Base-by-base conservation (phyloP, 2,888 invertebrate species). In the Keiferia lycopersicella region DNA sequence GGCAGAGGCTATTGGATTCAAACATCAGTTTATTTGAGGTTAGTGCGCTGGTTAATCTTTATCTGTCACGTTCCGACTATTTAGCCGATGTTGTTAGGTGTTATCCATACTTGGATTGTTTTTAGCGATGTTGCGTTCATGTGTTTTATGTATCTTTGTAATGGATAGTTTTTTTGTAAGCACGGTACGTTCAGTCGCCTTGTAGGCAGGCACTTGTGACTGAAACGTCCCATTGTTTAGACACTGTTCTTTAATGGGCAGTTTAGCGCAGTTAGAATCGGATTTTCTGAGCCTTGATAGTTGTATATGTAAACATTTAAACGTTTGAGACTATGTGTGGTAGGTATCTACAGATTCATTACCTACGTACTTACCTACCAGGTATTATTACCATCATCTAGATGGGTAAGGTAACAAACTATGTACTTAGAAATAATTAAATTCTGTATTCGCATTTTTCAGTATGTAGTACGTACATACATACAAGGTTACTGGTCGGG, bases 51-150 rank as follows among this genome's bases (percentile, higher is more conserved):
- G 50, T 41, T 84, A 80, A 81, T 83, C 81, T 81, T 71, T 75
- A 77, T 73, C 78, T 74, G 84, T 87, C 87, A 86, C 87, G 87
- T 86, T 86, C 82, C 76, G 81, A 82, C 85, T 79, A 86, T 86
- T 83, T 81, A 82, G 79, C 76, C 71, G 76, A 77, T 83, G 82
- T 75, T 84, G 82, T 80, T 83, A 78, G 79, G 26, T 57, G 59
- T 61, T 59, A 48, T 26, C 65, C 65, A 58, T 65, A 62, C 65
- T 8, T 16, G 62, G 65, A 20, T 56, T 64, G 66, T 66, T 66
- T 66, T 63, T 62, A 59, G 51, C 53, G 53, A 50, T 61, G 50
- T 53, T 62, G 22, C 7, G 22, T n/a, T 62, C 62, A 51, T 62
- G 50, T 53, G 62, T 53, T 39, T 62, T 53, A 53, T 26, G 51